These are phyloP conservation scores for Pelecanoides urinatrix DNA, from an alignment of 2,113 vertebrate genomes.

Conservation along the genomic window DNA sequence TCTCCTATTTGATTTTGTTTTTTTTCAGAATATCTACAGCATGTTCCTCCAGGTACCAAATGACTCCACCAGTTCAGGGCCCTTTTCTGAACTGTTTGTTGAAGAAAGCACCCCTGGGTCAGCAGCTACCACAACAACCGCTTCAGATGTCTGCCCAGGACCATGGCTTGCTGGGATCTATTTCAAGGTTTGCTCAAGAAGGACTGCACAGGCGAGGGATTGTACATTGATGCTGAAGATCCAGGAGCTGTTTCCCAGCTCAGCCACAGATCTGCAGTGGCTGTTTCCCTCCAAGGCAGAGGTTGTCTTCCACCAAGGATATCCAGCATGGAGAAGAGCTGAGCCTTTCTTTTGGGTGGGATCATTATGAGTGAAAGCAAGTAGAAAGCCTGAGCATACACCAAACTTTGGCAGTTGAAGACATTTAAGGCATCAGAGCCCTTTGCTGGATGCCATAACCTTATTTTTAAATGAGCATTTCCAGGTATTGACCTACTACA, in stretches of 20 bases:
- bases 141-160: not conserved
- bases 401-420: not conserved
- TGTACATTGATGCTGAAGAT: not conserved
- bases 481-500: not conserved
- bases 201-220: accelerated
- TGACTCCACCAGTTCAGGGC: not conserved
- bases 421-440: not conserved
- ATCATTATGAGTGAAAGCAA: not conserved
- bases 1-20: slow-evolving; percentile 8
- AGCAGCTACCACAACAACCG: not conserved
- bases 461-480: not conserved
- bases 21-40: not conserved
- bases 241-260: not conserved
- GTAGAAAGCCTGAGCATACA: not conserved
- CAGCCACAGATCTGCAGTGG: not conserved
- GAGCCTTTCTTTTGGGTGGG: not conserved
- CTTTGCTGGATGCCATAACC: not conserved
- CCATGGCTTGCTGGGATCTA: accelerated
- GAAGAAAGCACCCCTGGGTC: not conserved
- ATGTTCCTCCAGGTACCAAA: not conserved
- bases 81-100: not conserved
- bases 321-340: not conserved
- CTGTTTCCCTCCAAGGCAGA: not conserved
- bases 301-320: not conserved
- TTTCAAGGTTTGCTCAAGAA: not conserved